Percentiles rank a stretch among this genome's conserved stretches.
phyloP scores from a whole-genome alignment of 2,797 vertebrate species.

The Peromyscus eremicus region DNA sequence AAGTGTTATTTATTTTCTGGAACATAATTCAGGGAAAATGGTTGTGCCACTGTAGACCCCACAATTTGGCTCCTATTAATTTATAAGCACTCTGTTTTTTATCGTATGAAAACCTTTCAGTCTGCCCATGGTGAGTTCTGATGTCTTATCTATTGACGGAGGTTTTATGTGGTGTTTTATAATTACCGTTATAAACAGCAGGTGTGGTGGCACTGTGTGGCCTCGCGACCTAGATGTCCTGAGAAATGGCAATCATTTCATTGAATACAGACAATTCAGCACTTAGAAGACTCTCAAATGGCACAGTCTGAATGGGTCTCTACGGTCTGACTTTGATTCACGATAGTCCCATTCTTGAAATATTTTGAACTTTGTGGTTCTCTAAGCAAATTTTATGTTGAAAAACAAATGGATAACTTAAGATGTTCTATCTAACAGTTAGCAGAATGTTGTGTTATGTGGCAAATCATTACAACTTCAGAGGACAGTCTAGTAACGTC shows the following conservation, averaged over 20 bases:
- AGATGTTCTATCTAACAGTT: not conserved
- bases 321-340: not conserved
- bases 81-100: slow-evolving; percentile 65
- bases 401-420: slow-evolving; percentile 8
- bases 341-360: slow-evolving; percentile 27
- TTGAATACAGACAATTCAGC: slow-evolving; percentile 36
- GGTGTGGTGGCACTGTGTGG: not conserved
- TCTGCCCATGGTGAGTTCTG: not conserved
- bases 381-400: slow-evolving; percentile 50
- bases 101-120: slow-evolving; percentile 41
- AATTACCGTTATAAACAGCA: slow-evolving; percentile 67
- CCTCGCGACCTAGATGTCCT: slow-evolving; percentile 28
- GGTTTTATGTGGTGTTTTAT: slow-evolving; percentile 29
- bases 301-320: slow-evolving; percentile 54
- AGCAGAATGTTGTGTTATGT: not conserved
- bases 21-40: slow-evolving; percentile 63
- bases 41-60: slow-evolving; percentile 56
- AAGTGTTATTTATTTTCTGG: slow-evolving; percentile 69
- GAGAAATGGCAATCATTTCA: slow-evolving; percentile 70
- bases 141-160: slow-evolving; percentile 26
- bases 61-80: slow-evolving; percentile 63
- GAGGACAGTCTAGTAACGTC: not conserved
- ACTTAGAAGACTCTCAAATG: not conserved
- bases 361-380: not conserved
- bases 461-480: slow-evolving; percentile 12